Evolutionary conservation across 2,113 vertebrate species (phyloP), one percentile per base, ranked within the genome.

Genomic region (Hypanus sabinus): DNA sequence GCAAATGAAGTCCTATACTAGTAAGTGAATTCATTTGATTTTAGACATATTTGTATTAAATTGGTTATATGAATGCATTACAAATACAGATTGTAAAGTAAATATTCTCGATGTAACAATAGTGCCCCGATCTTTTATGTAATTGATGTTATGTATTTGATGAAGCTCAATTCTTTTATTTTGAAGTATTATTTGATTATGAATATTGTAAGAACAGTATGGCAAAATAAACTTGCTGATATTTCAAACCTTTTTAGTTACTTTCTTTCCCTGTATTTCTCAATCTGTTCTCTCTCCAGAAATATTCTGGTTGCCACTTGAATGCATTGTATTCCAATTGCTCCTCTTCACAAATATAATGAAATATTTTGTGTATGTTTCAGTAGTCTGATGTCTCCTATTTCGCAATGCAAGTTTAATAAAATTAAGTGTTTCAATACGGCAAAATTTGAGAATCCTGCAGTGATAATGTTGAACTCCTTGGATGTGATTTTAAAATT

Each of bases 1-100:
- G 99, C 99, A 94, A 99, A 99, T 94, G 98, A 99, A 97, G 98
- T 99, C 94, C 96, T 99, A 0, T 99, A 99, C 97, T 99, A 99
- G 99, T 99, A 97, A 98, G 99, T 99, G 20, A 55, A 18, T 55
- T 22, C 30, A 33, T 90, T 90, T 90, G 16, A 18, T 33, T 90
- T 90, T 33, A 2, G 30, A 33, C 27, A 87, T 87, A 22, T n/a
- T 88, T 27, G 46, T 27, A 12, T 57, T 85, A 30, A 7, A 24
- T 11, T 85, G 81, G 1, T 22, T 85, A 27, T 22, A 27, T 22
- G 20, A 24, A 79, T 46, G 7, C 7, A 7, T 38, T 83, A 18
- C 38, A 83, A 80, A 83, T 3, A 55, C 60, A 10, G 30, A 30
- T 30, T 30, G 30, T 60, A 27, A 22, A 30, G 83, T 24, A 87